A percentile compares a stretch with the other conserved stretches of the same genome.
phyloP scores from a whole-genome alignment of 1,140 invertebrate species.

The Oncopeltus fasciatus region DNA sequence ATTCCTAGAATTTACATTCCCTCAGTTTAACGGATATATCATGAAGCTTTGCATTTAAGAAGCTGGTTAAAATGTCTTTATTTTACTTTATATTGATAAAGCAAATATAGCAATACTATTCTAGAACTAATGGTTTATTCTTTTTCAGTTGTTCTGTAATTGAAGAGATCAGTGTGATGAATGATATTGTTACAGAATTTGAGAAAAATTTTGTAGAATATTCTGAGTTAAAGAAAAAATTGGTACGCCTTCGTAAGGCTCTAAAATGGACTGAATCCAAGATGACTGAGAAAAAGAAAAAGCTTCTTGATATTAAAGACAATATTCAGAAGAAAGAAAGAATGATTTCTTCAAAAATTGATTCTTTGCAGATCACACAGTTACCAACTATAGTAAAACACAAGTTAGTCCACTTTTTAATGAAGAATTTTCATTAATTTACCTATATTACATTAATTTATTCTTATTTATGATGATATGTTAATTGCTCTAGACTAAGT shows the following conservation, averaged over 20 bases:
- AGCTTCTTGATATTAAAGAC: conserved; percentile 3
- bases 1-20: no score
- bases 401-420: conserved; percentile 10
- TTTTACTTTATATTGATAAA: no score
- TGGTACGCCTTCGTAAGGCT: neutral
- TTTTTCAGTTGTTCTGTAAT: conserved; percentile 5
- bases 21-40: no score
- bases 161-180: conserved; percentile 10
- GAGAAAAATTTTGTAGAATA: neutral
- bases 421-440: neutral
- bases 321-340: conserved; percentile 11
- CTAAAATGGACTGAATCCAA: neutral
- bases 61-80: no score
- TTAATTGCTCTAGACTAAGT: no score
- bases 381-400: neutral
- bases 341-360: conserved; percentile 3
- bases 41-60: no score
- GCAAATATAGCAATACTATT: no score
- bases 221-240: neutral
- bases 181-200: neutral
- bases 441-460: neutral
- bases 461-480: neutral
- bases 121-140: neutral
- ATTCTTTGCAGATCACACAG: neutral
- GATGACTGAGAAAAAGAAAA: conserved; percentile 1